A percentile compares a stretch with the other conserved stretches of the same genome.
These are phyloP conservation scores for Parascotia fuliginaria DNA, from an alignment of 2,888 invertebrate species.

Conservation along the genomic window DNA sequence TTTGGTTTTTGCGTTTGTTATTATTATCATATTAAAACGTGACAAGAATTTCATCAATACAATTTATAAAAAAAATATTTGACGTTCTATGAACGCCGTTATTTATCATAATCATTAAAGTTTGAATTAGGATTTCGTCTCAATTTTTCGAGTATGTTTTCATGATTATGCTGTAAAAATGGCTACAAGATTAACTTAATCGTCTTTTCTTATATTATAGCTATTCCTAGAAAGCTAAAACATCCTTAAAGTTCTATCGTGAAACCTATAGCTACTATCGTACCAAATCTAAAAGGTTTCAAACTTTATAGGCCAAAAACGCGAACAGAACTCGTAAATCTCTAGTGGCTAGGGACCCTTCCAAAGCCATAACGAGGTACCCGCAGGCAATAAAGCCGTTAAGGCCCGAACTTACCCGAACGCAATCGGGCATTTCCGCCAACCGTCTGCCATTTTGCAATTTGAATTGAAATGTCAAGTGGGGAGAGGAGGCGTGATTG, in stretches of 20 bases:
- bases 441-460: slow-evolving; percentile 40
- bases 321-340: slow-evolving; percentile 45
- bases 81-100: too few relatives aligned
- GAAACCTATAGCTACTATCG: not conserved
- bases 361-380: slow-evolving; percentile 40
- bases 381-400: slow-evolving; percentile 53
- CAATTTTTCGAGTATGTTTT: too few relatives aligned
- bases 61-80: too few relatives aligned
- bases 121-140: too few relatives aligned
- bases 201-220: too few relatives aligned
- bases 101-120: too few relatives aligned
- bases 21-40: too few relatives aligned
- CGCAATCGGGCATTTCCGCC: slow-evolving; percentile 34
- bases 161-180: too few relatives aligned
- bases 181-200: too few relatives aligned
- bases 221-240: too few relatives aligned
- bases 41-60: too few relatives aligned
- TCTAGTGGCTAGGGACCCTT: slow-evolving; percentile 23
- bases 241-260: slow-evolving; percentile 2
- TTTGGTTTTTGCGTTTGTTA: too few relatives aligned
- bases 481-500: slow-evolving; percentile 38
- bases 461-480: slow-evolving; percentile 56
- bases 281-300: slow-evolving; percentile 20
- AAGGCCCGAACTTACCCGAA: slow-evolving; percentile 41
- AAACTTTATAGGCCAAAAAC: slow-evolving; percentile 19